Base-by-base conservation (phyloP, 2,888 invertebrate species). In the Hesperia comma region DNA sequence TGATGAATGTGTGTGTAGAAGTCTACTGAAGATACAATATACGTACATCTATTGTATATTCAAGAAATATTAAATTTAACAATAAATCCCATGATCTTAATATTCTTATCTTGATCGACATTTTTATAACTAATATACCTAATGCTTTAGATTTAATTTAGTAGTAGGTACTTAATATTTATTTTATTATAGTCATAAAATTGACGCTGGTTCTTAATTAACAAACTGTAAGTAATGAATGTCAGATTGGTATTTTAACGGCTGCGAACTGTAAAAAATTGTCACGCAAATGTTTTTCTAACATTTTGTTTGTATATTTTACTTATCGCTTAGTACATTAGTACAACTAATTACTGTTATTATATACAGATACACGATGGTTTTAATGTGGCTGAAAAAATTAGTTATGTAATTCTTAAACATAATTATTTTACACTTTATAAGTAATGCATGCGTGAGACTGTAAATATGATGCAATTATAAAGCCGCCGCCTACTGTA, bases 1-100 rank as follows among this genome's bases (percentile, higher is more conserved):
- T 87, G 88, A 90, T 85, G 81, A 83, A 90, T 90, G 87, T 80
- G 79, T 73, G 81, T 19, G n/a, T 46, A 46, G 43, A 7, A 10
- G 19, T n/a, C 49, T 49, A 49, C 10, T 49, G 1, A 19, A 49
- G 19, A 19, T 49, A 49, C 49, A 3, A 19, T 6, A 12, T n/a
- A n/a, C n/a, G n/a, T n/a, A n/a, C n/a, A n/a, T 46, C 7, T 46
- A 15, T n/a, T n/a, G n/a, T n/a, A 17, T 37, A 37, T 8, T 37
- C 6, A 37, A 37, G 12, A 8, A 12, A 37, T 10, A 37, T 12
- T 2, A 26, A 26, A 26, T 26, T 26, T 26, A 5, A 26, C 26
- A 26, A 26, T 26, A 26, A 26, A 26, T 26, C 26, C 5, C 26
- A 26, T 26, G 26, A 2, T 5, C 26, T 26, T 26, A 26, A 26